phyloP scores from a whole-genome alignment of 2,888 invertebrate genomes.

The Trilocha varians region DNA sequence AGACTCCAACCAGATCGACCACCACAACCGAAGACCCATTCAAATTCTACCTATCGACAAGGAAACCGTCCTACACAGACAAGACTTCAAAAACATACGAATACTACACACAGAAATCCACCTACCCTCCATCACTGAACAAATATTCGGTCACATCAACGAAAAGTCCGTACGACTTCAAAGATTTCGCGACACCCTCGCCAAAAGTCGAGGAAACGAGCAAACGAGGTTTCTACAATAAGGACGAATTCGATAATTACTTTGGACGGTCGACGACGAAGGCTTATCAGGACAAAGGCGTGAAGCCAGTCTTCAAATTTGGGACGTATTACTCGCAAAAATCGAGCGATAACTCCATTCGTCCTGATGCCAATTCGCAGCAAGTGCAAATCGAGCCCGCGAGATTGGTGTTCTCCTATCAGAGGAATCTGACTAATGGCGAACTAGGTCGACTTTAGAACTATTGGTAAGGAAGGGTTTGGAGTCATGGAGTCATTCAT shows the following conservation, averaged over 20 bases:
- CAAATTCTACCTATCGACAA: slow-evolving; percentile 39
- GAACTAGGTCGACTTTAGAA: slow-evolving; percentile 42
- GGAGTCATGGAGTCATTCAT: slow-evolving; percentile 30
- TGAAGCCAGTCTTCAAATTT: slow-evolving; percentile 57
- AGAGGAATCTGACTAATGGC: slow-evolving; percentile 55
- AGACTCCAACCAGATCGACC: slow-evolving; percentile 28
- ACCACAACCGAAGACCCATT: slow-evolving; percentile 30
- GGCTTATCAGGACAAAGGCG: slow-evolving; percentile 51
- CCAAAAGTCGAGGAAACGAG: slow-evolving; percentile 31
- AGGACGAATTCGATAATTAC: slow-evolving; percentile 49
- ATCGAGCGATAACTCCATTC: slow-evolving; percentile 58
- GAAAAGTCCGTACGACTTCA: slow-evolving; percentile 71
- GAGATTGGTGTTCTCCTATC: slow-evolving; percentile 49
- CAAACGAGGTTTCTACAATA: slow-evolving; percentile 51
- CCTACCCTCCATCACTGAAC: slow-evolving; percentile 41
- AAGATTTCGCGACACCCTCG: slow-evolving; percentile 56
- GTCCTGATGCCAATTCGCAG: slow-evolving; percentile 64
- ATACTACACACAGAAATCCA: slow-evolving; percentile 38
- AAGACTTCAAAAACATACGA: slow-evolving; percentile 24
- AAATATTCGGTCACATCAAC: slow-evolving; percentile 67
- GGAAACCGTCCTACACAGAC: slow-evolving; percentile 32
- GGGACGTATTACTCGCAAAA: slow-evolving; percentile 64
- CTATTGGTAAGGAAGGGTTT: slow-evolving; percentile 54
- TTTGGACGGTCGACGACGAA: slow-evolving; percentile 68
- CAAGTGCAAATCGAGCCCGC: slow-evolving; percentile 66